Conservation (phyloP, 1,140 invertebrate species). For the Andrena cerasifolii region DNA sequence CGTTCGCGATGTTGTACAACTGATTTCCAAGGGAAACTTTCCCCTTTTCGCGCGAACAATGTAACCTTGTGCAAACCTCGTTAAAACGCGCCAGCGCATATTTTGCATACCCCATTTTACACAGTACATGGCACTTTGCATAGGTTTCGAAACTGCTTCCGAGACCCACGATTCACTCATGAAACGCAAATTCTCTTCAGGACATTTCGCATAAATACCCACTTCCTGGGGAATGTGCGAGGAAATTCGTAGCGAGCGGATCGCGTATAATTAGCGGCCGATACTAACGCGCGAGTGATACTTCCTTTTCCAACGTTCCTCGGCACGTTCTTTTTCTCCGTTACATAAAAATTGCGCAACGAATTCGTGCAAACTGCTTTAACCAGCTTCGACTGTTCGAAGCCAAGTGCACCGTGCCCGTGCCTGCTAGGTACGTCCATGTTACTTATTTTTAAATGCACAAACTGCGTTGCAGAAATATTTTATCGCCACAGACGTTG, state of each 20-base stretch:
- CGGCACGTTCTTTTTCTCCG: no score
- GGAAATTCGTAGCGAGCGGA: background rate
- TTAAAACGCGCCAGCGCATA: background rate
- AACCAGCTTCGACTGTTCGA: background rate
- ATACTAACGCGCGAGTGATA: background rate
- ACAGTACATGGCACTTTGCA: background rate
- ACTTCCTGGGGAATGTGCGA: slow-evolving; percentile 7
- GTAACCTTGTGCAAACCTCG: background rate
- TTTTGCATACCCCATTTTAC: background rate
- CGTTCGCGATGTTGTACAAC: no score
- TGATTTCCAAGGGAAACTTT: background rate
- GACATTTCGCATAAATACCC: background rate
- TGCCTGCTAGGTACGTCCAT: no score
- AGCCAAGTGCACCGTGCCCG: background rate
- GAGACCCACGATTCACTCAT: background rate
- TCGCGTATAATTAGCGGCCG: background rate
- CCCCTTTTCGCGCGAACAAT: background rate
- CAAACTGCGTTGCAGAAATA: no score
- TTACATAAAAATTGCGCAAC: background rate
- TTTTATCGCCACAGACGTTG: no score
- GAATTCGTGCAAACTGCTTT: background rate
- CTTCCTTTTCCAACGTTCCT: background rate
- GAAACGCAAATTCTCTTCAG: background rate
- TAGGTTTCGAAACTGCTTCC: background rate
- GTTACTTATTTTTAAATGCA: no score